Evolutionary conservation across 2,888 invertebrate genomes (phyloP).

Genomic region (Phalangium opilio): DNA sequence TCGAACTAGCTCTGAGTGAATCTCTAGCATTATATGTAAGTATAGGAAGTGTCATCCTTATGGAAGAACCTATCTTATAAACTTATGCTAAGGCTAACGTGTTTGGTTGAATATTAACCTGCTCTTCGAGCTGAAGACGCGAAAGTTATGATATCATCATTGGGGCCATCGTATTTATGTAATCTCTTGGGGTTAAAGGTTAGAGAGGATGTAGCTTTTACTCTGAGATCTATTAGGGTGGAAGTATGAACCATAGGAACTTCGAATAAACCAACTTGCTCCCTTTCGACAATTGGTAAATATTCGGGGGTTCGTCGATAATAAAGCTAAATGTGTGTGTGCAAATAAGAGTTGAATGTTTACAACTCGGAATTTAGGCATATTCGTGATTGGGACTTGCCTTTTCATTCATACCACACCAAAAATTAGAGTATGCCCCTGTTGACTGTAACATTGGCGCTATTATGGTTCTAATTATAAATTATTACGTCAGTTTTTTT

Average conservation of each 20-base stretch:
- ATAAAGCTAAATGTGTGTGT: constrained; percentile 34
- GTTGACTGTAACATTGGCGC: constrained; percentile 77
- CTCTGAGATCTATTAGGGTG: constrained; percentile 57
- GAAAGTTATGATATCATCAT: constrained; percentile 85
- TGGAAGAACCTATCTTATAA: no score
- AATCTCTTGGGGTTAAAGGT: constrained; percentile 55
- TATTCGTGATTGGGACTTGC: constrained; percentile 7
- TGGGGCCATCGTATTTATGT: constrained; percentile 49
- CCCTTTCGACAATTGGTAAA: constrained; percentile 52
- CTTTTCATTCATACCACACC: constrained; percentile 77
- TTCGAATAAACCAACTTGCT: constrained; percentile 48
- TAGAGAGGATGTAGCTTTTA: constrained; percentile 42
- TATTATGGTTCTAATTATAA: constrained; percentile 41
- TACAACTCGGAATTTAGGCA: no score
- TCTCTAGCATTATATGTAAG: no score
- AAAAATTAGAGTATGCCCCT: constrained; percentile 84
- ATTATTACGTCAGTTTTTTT: no score
- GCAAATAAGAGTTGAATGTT: no score
- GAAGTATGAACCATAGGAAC: constrained; percentile 89
- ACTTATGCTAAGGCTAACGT: no score
- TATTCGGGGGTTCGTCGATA: constrained; percentile 74
- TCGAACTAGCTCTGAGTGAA: no score
- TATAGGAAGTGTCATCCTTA: no score
- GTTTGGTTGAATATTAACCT: constrained; percentile 36
- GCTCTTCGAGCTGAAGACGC: constrained; percentile 60